Evolutionary conservation across 2,888 invertebrate species (phyloP), one percentile per base, ranked within the genome.

Genomic region (Fragum whitleyi): DNA sequence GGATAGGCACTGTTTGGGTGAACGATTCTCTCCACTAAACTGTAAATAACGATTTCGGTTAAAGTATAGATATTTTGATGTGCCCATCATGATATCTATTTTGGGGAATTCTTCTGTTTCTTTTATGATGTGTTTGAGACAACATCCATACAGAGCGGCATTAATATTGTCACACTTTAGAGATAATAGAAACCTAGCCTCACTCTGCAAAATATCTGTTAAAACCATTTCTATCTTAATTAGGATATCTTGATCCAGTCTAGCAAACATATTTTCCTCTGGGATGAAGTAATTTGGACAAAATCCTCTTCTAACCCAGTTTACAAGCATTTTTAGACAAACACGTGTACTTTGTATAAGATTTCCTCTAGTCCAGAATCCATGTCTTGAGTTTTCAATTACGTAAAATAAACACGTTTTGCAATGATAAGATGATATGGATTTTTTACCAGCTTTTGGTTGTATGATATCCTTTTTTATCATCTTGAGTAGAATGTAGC

Each of bases 211-310:
- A 47, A 47, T 16, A 9, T 47, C 47, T 14, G 2, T 3, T 16
- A 47, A 47, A 47, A 14, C 47, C 2, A 14, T 14, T 5, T 14
- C 14, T 2, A 14, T 16, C 3, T n/a, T 47, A 5, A 9, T 3
- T 9, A 47, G n/a, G 5, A 9, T 47, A 19, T 47, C 47, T 16
- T 47, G 14, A n/a, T n/a, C n/a, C 14, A 57, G 23, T 26, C 23
- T 57, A 5, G 36, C 39, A 23, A 65, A 65, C 39, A 65, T 65
- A n/a, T 65, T 65, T 39, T 65, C 65, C 36, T 65, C 39, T 36
- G 36, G 32, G 1, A 65, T 39, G 21, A 65, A 65, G 23, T 65
- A 36, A n/a, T 65, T 65, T 9, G 65, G 65, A 65, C 65, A 65
- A 21, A n/a, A n/a, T 39, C 23, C 23, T 7, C 19, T 2, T 23